Conservation (phyloP, 2,888 invertebrate genomes). For the Rutpela maculata region DNA sequence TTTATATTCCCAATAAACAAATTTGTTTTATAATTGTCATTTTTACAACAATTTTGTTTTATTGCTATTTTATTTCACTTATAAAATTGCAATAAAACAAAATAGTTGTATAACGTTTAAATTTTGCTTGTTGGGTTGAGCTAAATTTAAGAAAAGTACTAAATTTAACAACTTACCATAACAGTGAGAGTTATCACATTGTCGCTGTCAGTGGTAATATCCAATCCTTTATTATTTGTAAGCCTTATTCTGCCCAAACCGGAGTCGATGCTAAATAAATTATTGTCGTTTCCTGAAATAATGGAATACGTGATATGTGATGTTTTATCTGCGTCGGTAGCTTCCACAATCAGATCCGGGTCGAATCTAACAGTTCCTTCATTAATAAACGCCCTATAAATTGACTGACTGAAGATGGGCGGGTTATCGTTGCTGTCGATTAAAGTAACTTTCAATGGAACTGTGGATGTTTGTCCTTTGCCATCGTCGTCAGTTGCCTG, state of each 20-base stretch:
- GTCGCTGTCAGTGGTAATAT: constrained; percentile 76
- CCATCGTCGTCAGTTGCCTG: constrained; percentile 92
- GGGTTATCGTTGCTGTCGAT: constrained; percentile 93
- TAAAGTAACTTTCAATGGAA: constrained; percentile 86
- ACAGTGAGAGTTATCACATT: constrained; percentile 81
- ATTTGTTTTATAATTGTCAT: too few relatives aligned
- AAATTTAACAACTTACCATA: constrained; percentile 74
- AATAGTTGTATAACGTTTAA: too few relatives aligned
- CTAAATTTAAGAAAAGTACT: too few relatives aligned
- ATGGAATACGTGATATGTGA: constrained; percentile 88
- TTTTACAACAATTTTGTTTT: too few relatives aligned
- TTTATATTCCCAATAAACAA: too few relatives aligned
- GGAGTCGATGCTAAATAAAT: constrained; percentile 83
- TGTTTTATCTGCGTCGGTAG: constrained; percentile 87
- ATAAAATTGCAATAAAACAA: too few relatives aligned
- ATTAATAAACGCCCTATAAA: constrained; percentile 88
- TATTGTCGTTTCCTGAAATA: constrained; percentile 77
- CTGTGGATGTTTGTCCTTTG: constrained; percentile 85
- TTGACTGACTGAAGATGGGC: constrained; percentile 85
- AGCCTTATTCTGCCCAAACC: constrained; percentile 82
- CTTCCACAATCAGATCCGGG: constrained; percentile 84
- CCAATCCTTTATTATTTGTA: constrained; percentile 75
- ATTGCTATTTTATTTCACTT: too few relatives aligned
- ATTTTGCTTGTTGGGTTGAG: too few relatives aligned
- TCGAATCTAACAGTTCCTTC: constrained; percentile 91